Evolutionary conservation across 2,113 vertebrate genomes (phyloP).

Genomic region (Crotalus helleri): DNA sequence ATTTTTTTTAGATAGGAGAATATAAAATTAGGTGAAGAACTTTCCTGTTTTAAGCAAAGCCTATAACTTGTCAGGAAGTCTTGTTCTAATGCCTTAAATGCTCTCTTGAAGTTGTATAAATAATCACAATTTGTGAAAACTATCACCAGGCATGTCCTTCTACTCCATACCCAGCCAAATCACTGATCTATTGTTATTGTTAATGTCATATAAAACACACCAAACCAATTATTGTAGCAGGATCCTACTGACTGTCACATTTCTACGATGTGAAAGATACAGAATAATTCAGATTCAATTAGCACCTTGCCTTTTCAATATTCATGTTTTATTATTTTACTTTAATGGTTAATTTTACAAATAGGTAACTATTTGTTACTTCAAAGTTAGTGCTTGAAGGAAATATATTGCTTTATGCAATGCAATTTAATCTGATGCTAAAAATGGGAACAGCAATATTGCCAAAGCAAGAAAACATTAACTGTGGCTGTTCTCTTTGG

Average conservation of each 20-base stretch:
- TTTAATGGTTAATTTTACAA: background rate
- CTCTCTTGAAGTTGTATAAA: background rate
- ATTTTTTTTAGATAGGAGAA: background rate
- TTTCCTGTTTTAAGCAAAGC: background rate
- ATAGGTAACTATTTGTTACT: background rate
- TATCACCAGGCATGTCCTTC: background rate
- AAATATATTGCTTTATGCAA: background rate
- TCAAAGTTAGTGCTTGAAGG: background rate
- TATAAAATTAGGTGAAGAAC: background rate
- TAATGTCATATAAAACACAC: background rate
- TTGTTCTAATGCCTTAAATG: background rate
- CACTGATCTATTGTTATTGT: background rate
- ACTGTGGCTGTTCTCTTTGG: background rate
- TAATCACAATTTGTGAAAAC: background rate
- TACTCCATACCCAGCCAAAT: background rate
- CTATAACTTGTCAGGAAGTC: background rate
- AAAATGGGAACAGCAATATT: background rate
- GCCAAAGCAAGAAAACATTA: background rate
- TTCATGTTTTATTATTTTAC: background rate
- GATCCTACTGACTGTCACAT: background rate
- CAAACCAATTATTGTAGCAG: background rate
- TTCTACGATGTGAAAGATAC: background rate
- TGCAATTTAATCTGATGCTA: background rate
- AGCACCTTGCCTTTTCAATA: background rate
- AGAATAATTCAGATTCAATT: background rate